A percentile compares a stretch with the other conserved stretches of the same genome.
Conservation (phyloP, 2,888 invertebrate genomes). For the Stratiomys singularior region DNA sequence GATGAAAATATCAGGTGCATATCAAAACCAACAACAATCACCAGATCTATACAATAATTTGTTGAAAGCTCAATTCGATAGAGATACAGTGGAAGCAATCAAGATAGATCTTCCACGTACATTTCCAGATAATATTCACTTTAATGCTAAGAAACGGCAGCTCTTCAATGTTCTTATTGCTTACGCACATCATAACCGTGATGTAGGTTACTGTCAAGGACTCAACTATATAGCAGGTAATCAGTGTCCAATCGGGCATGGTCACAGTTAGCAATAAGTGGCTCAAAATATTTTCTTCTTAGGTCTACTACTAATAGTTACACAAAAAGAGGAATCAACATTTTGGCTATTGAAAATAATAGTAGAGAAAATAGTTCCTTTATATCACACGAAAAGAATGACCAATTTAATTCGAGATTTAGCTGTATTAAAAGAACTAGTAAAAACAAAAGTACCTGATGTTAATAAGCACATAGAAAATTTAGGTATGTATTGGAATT, state of each 20-base stretch:
- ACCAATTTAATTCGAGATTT: constrained; percentile 88
- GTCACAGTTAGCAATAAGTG: neutral
- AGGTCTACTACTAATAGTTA: constrained; percentile 84
- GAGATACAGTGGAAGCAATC: constrained; percentile 81
- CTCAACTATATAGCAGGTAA: constrained; percentile 88
- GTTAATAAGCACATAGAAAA: constrained; percentile 83
- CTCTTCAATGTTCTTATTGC: constrained; percentile 88
- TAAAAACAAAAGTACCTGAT: constrained; percentile 83
- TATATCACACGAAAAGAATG: constrained; percentile 92
- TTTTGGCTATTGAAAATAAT: constrained; percentile 94
- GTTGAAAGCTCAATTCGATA: constrained; percentile 75
- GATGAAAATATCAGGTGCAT: constrained; percentile 88
- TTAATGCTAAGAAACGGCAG: constrained; percentile 77
- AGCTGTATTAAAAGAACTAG: constrained; percentile 87
- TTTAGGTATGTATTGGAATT: constrained; percentile 68
- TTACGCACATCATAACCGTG: constrained; percentile 87
- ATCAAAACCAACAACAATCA: constrained; percentile 72
- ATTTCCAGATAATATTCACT: constrained; percentile 95
- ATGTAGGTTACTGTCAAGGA: constrained; percentile 95
- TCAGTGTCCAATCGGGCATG: no score
- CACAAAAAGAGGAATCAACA: constrained; percentile 89
- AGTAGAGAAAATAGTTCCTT: constrained; percentile 86
- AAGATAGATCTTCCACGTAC: constrained; percentile 91
- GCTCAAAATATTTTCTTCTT: constrained; percentile 47
- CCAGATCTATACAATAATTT: constrained; percentile 77